phyloP scores from a whole-genome alignment of 2,888 invertebrate genomes.

The Metalampra italica region DNA sequence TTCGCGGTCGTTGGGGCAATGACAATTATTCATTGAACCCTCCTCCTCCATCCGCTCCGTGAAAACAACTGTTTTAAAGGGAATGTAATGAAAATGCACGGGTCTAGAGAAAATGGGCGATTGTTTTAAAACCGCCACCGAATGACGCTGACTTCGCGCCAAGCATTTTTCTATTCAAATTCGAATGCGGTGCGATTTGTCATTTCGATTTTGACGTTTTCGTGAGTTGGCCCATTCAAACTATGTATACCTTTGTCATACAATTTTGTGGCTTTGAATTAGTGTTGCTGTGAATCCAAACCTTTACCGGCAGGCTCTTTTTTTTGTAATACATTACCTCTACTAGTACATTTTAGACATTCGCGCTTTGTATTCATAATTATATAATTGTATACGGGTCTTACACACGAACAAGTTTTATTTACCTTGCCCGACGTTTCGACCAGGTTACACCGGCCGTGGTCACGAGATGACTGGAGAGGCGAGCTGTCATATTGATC shows the following conservation, averaged over 20 bases:
- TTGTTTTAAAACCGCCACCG: conserved; percentile 16
- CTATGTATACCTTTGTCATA: not conserved
- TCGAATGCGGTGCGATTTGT: conserved; percentile 22
- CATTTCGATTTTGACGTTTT: conserved; percentile 21
- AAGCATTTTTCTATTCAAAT: conserved; percentile 25
- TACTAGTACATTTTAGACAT: too few relatives aligned
- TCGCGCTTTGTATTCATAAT: too few relatives aligned
- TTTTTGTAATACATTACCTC: too few relatives aligned
- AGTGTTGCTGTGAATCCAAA: too few relatives aligned
- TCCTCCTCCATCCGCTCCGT: conserved; percentile 9
- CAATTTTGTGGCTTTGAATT: too few relatives aligned
- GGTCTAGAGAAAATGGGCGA: conserved; percentile 12
- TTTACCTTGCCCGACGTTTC: too few relatives aligned
- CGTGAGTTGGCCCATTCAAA: conserved; percentile 4
- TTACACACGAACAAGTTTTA: too few relatives aligned
- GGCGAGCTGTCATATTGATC: too few relatives aligned
- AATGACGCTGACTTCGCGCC: conserved; percentile 25
- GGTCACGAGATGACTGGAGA: too few relatives aligned
- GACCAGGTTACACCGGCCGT: too few relatives aligned
- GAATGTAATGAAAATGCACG: conserved; percentile 13
- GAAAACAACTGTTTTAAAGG: conserved; percentile 5
- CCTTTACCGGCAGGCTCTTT: too few relatives aligned
- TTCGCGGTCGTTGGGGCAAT: conserved; percentile 15
- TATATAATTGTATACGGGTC: too few relatives aligned
- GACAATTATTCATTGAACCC: conserved; percentile 16